Evolutionary conservation across 2,888 invertebrate genomes (phyloP).

Genomic region (Reticulitermes lucifugus): DNA sequence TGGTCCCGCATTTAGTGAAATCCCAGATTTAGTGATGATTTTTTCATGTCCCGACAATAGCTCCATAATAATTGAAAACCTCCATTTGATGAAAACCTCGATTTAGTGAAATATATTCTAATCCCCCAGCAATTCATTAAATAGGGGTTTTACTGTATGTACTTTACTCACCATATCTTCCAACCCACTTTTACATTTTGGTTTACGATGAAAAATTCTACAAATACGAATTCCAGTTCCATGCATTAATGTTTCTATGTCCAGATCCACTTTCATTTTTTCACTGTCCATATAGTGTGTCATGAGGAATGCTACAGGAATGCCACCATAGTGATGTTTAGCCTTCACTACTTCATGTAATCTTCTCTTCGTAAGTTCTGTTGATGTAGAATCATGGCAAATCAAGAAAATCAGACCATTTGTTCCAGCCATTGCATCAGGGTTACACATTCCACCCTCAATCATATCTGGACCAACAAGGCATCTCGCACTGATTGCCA

Average conservation of each 20-base stretch:
- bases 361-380: not conserved
- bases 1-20: too few relatives aligned
- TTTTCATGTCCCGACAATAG: too few relatives aligned
- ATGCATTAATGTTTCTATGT: not conserved
- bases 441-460: not conserved
- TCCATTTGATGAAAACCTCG: too few relatives aligned
- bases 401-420: not conserved
- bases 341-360: not conserved
- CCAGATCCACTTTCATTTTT: not conserved
- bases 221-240: not conserved
- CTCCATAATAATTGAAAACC: too few relatives aligned
- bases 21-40: too few relatives aligned
- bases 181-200: constrained; percentile 2
- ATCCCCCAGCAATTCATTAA: too few relatives aligned
- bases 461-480: not conserved
- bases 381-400: not conserved
- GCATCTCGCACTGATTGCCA: not conserved
- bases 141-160: not conserved
- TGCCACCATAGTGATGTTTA: not conserved
- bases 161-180: not conserved
- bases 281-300: not conserved
- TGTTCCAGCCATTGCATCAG: not conserved
- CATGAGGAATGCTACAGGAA: not conserved
- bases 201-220: not conserved
- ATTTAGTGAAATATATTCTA: too few relatives aligned